Base-by-base conservation (phyloP, 2,797 vertebrate species). In the Cossypha niveicapilla region DNA sequence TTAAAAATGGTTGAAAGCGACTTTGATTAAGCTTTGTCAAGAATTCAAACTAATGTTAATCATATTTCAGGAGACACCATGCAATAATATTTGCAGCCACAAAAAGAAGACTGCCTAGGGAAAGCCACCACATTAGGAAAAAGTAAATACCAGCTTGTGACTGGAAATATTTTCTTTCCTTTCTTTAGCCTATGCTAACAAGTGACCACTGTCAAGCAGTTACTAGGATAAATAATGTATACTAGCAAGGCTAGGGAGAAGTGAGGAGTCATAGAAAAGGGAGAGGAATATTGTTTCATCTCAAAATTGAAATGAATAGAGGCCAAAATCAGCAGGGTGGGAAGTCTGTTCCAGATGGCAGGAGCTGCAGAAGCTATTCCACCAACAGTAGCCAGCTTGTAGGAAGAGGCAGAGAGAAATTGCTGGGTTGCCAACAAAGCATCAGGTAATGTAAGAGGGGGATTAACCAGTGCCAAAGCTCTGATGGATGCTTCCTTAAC, bases 11-110 rank as follows among this genome's bases (percentile, higher is more conserved):
- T 93, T 94, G 96, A 95, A 96, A 96, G 91, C 0, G 1, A 92
- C 91, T 95, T 95, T 95, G 95, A 95, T 96, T 92, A 95, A 88
- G 81, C 68, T 96, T 96, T 86, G 89, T 93, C 81, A 82, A 90
- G 66, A 92, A 94, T 95, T 95, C 92, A 92, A 94, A 74, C 82
- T 86, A 92, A 92, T 91, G 89, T 94, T 94, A 95, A 95, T 95
- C 81, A 47, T 82, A 93, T 86, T 95, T 94, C 87, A 87, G 85
- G 45, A 91, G 54, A 83, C n/a, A 93, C 80, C 66, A 53, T 66
- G 70, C 75, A 86, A 65, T 80, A 89, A 16, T 39, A 76, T 83
- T 95, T 95, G 81, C 92, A 94, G 42, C 42, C 57, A 90, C n/a
- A 72, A 61, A 82, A 83, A 66, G 13, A 54, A 89, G 25, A n/a